Conservation (phyloP, 2,113 vertebrate species). For the Halcyon senegalensis region DNA sequence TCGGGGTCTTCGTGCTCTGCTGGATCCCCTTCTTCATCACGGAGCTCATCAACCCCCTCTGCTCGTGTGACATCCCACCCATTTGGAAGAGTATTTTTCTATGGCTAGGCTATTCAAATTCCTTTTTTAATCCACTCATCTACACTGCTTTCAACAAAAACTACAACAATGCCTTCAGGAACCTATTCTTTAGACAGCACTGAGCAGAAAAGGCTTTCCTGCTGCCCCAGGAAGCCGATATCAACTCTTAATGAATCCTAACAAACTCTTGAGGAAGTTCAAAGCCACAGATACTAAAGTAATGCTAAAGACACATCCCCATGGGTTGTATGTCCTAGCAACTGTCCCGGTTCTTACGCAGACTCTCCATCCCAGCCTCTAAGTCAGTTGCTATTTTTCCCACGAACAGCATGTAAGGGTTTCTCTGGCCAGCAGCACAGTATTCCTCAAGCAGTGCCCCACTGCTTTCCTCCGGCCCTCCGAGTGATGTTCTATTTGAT, state of each 20-base stretch:
- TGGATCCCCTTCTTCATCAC: slow-evolving; percentile 98
- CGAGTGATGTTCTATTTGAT: background rate
- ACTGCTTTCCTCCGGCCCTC: background rate
- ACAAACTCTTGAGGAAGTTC: background rate
- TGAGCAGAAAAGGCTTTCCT: slow-evolving; percentile 49
- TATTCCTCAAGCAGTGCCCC: background rate
- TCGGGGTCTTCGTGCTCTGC: slow-evolving; percentile 94
- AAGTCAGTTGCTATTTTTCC: background rate
- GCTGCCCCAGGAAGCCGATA: background rate
- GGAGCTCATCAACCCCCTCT: slow-evolving; percentile 90
- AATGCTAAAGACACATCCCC: background rate
- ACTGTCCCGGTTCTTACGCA: background rate
- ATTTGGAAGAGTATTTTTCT: slow-evolving; percentile 97
- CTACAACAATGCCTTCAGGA: slow-evolving; percentile 95
- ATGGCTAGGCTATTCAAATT: slow-evolving; percentile 98
- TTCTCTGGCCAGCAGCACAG: background rate
- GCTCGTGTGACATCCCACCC: slow-evolving; percentile 88
- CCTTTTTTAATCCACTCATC: slow-evolving; percentile 97
- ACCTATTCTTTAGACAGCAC: slow-evolving; percentile 88
- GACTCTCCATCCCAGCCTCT: background rate
- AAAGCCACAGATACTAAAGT: background rate
- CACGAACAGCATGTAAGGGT: background rate
- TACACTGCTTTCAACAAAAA: slow-evolving; percentile 98
- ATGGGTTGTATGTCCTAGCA: accelerated
- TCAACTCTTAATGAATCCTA: background rate